Evolutionary conservation across 2,113 vertebrate species (phyloP).

Genomic region (Egretta garzetta): DNA sequence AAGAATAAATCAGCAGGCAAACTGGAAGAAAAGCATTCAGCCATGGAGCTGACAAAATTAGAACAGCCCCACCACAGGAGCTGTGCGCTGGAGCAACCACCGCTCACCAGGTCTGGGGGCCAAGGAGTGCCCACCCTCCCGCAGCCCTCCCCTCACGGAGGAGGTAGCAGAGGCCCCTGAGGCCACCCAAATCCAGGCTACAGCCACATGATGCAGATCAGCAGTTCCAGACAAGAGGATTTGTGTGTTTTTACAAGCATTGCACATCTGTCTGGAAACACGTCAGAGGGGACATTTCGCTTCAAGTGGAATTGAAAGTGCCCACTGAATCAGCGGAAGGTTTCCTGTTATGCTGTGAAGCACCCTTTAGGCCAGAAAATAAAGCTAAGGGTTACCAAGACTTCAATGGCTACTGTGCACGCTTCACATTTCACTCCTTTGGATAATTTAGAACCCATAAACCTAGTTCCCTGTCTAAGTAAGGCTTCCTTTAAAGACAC

Average conservation of each 20-base stretch:
- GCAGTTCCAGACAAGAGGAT: not conserved
- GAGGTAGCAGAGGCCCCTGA: not conserved
- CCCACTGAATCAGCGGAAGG: not conserved
- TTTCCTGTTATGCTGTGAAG: not conserved
- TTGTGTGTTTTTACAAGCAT: not conserved
- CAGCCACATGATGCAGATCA: rapidly evolving
- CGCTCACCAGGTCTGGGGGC: rapidly evolving
- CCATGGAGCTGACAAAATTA: not conserved
- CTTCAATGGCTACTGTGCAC: not conserved
- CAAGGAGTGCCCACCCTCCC: rapidly evolving
- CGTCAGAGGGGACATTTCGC: not conserved
- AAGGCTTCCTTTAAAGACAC: not conserved
- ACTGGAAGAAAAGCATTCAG: not conserved
- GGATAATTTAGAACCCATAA: not conserved
- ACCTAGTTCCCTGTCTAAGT: not conserved
- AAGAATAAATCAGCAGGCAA: not conserved
- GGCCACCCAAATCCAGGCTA: not conserved
- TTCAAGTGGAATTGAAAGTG: not conserved
- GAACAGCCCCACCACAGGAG: not conserved
- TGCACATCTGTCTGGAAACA: not conserved
- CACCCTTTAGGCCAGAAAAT: not conserved
- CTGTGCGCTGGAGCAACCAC: not conserved
- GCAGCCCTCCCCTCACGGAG: not conserved
- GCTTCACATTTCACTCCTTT: not conserved
- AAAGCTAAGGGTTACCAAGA: not conserved